Evolutionary conservation across 2,888 invertebrate genomes (phyloP).

Genomic region (Diarsia mendica): DNA sequence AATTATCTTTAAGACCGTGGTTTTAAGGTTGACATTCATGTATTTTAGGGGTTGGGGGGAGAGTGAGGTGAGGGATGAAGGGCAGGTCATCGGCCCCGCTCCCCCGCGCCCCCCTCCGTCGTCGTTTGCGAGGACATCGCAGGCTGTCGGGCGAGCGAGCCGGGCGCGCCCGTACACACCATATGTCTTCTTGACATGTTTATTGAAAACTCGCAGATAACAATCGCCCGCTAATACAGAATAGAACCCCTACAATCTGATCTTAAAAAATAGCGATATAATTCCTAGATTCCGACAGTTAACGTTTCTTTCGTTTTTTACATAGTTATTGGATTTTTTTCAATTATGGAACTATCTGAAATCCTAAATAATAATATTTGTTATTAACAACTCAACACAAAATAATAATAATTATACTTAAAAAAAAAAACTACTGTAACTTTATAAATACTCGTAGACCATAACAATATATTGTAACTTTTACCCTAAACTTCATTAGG

Average conservation of each 20-base stretch:
- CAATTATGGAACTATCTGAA: background rate
- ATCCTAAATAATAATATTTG: background rate
- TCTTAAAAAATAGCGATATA: constrained; percentile 47
- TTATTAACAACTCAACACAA: background rate
- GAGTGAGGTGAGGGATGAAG: constrained; percentile 74
- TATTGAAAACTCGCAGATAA: constrained; percentile 72
- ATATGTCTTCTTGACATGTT: constrained; percentile 73
- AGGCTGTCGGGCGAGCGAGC: constrained; percentile 62
- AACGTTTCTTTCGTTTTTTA: background rate
- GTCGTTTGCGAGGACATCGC: constrained; percentile 66
- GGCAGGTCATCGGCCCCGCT: constrained; percentile 83
- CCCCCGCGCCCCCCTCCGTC: constrained; percentile 65
- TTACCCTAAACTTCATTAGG: background rate
- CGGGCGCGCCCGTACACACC: constrained; percentile 63
- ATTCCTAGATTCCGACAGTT: background rate
- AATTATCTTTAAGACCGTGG: constrained; percentile 74
- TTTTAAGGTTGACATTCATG: constrained; percentile 82
- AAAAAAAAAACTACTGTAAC: background rate
- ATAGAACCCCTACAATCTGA: constrained; percentile 65
- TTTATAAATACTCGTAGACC: background rate
- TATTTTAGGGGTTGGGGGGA: constrained; percentile 70
- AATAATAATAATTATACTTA: no score
- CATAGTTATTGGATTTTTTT: constrained; percentile 3
- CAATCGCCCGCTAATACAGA: constrained; percentile 67
- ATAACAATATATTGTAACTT: background rate